Conservation (phyloP, 2,113 vertebrate genomes). For the Catharus fuscescens region DNA sequence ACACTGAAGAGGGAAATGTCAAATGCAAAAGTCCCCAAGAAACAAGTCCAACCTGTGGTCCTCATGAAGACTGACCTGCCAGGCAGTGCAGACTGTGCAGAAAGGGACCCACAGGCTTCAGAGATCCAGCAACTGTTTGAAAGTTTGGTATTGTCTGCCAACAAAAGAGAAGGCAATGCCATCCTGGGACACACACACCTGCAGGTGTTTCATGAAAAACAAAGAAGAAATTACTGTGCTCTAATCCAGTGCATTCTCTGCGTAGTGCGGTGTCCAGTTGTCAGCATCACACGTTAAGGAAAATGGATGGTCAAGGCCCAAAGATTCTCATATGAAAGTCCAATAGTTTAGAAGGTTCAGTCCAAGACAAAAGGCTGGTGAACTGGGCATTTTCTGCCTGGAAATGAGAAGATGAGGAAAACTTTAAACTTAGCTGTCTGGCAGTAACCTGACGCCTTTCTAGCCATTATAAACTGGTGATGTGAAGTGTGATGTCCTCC, state of each 20-base stretch:
- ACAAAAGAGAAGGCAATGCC: neutral
- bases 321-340: neutral
- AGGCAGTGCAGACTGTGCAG: neutral
- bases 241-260: rapidly evolving
- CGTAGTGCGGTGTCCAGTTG: neutral
- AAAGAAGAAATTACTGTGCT: neutral
- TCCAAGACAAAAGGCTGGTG: neutral
- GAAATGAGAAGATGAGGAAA: neutral
- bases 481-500: neutral
- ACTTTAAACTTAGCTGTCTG: neutral
- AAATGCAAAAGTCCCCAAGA: neutral
- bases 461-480: neutral
- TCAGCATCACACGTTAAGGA: neutral
- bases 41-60: neutral
- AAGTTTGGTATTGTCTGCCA: neutral
- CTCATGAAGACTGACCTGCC: neutral
- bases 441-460: neutral
- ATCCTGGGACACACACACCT: neutral
- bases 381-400: neutral
- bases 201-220: neutral
- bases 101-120: neutral
- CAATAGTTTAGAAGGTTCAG: neutral
- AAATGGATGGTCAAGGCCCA: neutral
- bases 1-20: neutral
- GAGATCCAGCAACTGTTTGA: neutral